Evolutionary conservation across 2,888 invertebrate genomes (phyloP), one percentile per base, ranked within the genome.

Genomic region (Pycnomerus fuliginosus): DNA sequence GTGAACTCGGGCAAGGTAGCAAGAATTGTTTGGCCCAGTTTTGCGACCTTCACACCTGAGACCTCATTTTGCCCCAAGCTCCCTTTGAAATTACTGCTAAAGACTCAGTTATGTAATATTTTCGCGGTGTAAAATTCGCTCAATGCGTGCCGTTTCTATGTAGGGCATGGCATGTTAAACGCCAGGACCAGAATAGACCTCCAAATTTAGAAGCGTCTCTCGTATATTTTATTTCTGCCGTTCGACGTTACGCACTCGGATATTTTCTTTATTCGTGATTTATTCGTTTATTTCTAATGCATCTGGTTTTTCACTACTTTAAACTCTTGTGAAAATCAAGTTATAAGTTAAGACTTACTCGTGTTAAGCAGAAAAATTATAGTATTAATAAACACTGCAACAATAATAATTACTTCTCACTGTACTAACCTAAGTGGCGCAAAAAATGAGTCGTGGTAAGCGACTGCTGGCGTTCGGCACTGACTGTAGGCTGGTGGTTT

Each of bases 401-500:
- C n/a, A n/a, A n/a, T n/a, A n/a, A n/a, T n/a, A n/a, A n/a, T n/a
- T n/a, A n/a, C n/a, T n/a, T n/a, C 20, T 20, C 37, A 41, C 41
- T 41, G 45, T 68, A 69, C 70, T 69, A 62, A 70, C 70, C 70
- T 68, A 70, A 61, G 59, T 60, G 55, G 60, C 56, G 61, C 56
- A 58, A 58, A 57, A 55, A 58, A 60, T 66, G 68, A 67, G 68
- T 68, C 69, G 69, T 65, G 62, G 62, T 66, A 65, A 64, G 67
- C 70, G 69, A 71, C 70, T 70, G 69, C 67, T 67, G 69, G 58
- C 64, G 68, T 71, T 69, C 70, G 72, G 66, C 67, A 71, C 71
- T 71, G 68, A 72, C 70, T 71, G 66, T 60, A 56, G 52, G 56
- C 58, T 48, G 56, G 52, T 39, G 38, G 44, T 44, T 44, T 56